phyloP scores from a whole-genome alignment of 2,888 invertebrate genomes.

The Lepidonotus clava region DNA sequence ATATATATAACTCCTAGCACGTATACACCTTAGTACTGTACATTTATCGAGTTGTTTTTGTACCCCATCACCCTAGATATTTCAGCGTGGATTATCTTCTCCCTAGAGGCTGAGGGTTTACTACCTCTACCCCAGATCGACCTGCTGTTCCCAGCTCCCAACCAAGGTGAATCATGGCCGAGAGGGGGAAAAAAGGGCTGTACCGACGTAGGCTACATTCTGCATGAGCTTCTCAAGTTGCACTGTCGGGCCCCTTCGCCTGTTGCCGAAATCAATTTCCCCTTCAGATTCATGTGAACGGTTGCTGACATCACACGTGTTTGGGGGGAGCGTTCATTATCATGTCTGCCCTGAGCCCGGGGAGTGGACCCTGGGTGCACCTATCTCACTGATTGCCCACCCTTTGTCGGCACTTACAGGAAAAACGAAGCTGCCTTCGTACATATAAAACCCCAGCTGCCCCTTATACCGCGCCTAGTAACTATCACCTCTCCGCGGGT shows the following conservation, averaged over 20 bases:
- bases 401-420: neutral
- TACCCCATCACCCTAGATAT: neutral
- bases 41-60: no score
- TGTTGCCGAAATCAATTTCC: constrained; percentile 16
- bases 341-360: no score
- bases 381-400: no score
- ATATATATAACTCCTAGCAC: no score
- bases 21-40: no score
- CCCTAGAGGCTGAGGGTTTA: neutral
- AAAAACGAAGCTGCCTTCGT: no score
- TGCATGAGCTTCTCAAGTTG: constrained; percentile 28
- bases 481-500: neutral
- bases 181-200: neutral
- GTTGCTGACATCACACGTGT: neutral
- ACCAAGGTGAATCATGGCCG: neutral
- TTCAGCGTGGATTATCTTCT: neutral
- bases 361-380: no score
- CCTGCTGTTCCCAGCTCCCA: no score
- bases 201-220: constrained; percentile 2
- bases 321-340: neutral
- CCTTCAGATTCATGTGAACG: constrained; percentile 17
- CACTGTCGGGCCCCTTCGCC: neutral
- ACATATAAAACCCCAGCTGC: no score
- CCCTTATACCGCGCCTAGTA: no score
- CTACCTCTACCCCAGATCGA: constrained; percentile 10